phyloP scores from a whole-genome alignment of 2,888 invertebrate species.

The Thyatira batis region DNA sequence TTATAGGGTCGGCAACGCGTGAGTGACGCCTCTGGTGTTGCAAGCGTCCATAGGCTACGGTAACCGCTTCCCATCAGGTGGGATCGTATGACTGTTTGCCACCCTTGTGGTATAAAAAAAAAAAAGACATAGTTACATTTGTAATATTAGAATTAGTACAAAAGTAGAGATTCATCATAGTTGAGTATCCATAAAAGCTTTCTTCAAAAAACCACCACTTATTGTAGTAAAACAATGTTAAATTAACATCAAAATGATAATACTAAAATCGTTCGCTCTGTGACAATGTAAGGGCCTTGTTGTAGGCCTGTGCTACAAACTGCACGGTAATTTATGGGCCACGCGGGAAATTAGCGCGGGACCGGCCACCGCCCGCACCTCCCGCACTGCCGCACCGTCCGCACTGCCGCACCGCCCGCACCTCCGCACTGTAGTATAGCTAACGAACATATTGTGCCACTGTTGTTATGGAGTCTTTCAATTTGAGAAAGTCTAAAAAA shows the following conservation, averaged over 20 bases:
- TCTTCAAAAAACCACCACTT: not conserved
- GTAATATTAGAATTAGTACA: too few relatives aligned
- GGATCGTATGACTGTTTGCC: not conserved
- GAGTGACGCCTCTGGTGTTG: too few relatives aligned
- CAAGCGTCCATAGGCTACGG: not conserved
- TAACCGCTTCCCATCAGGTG: not conserved
- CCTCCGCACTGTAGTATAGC: slow-evolving; percentile 9
- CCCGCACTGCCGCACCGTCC: slow-evolving; percentile 11
- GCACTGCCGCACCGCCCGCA: slow-evolving; percentile 11
- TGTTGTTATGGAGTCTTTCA: not conserved
- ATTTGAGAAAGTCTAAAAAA: not conserved
- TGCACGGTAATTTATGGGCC: slow-evolving; percentile 55
- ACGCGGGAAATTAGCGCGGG: slow-evolving; percentile 57
- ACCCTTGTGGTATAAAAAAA: too few relatives aligned
- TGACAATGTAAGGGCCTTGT: not conserved
- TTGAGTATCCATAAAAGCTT: too few relatives aligned
- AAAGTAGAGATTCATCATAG: too few relatives aligned
- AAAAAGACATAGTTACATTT: not conserved
- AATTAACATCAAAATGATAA: not conserved
- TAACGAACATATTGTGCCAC: slow-evolving; percentile 26
- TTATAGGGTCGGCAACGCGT: too few relatives aligned
- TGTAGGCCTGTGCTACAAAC: not conserved
- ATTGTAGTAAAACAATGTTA: not conserved
- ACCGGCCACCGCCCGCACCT: slow-evolving; percentile 18
- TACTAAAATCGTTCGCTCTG: not conserved